These are phyloP conservation scores for Timema podura DNA, from an alignment of 2,888 invertebrate genomes.

Conservation along the genomic window DNA sequence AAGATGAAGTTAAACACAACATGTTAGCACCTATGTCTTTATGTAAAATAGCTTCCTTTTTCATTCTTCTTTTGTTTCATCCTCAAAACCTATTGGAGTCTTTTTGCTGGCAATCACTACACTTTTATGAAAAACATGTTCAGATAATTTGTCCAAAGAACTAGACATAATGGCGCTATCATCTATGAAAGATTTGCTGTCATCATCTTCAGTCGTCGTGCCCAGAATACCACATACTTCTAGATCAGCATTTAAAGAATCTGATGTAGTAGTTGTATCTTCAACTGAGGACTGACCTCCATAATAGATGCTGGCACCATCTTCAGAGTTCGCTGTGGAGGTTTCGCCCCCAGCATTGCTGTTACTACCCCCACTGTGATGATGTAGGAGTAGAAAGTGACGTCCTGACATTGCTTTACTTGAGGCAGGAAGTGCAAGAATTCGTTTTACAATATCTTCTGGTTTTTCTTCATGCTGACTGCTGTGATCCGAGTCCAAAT, in stretches of 20 bases:
- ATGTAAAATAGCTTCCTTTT: conserved; percentile 1
- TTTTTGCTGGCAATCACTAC: background rate
- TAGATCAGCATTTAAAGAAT: conserved; percentile 50
- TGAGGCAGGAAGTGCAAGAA: conserved; percentile 42
- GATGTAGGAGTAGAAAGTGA: conserved; percentile 25
- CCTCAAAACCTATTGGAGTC: background rate
- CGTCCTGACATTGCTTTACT: conserved; percentile 24
- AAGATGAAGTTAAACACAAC: background rate
- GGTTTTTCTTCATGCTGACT: conserved; percentile 52
- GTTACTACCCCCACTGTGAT: conserved; percentile 22
- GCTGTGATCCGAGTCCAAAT: conserved; percentile 51
- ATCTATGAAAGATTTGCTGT: conserved; percentile 22
- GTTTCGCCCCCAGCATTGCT: conserved; percentile 22
- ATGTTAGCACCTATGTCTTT: no score
- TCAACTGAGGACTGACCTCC: conserved; percentile 47
- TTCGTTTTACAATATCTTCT: conserved; percentile 46
- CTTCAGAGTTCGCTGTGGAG: conserved; percentile 30
- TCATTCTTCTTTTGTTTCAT: no score
- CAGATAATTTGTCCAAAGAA: background rate
- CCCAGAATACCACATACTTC: conserved; percentile 49
- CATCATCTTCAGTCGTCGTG: conserved; percentile 28
- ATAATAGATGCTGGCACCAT: conserved; percentile 35
- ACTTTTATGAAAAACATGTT: conserved; percentile 11
- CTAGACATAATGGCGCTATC: conserved; percentile 20
- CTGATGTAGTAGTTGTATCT: conserved; percentile 45